phyloP scores from a whole-genome alignment of 2,113 vertebrate species.

The Pavo muticus region DNA sequence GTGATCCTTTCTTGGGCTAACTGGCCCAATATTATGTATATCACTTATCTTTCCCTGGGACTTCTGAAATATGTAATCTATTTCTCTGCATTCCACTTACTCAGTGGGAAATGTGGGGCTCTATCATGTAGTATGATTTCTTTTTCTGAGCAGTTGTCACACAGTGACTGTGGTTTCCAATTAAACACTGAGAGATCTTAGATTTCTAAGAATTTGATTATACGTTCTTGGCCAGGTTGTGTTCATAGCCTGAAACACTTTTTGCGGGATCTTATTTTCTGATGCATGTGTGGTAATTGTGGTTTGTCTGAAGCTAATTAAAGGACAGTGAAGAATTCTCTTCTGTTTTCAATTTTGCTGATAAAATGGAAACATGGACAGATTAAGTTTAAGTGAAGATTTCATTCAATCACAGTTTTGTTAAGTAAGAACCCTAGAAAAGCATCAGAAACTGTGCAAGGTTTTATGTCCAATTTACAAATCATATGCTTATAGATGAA shows the following conservation, averaged over 20 bases:
- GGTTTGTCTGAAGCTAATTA: background rate
- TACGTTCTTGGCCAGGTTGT: background rate
- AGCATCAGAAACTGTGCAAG: background rate
- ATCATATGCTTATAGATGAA: background rate
- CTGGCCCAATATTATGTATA: background rate
- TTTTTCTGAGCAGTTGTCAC: background rate
- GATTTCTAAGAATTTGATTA: background rate
- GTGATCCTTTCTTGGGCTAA: background rate
- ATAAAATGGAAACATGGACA: accelerated
- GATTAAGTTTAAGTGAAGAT: background rate
- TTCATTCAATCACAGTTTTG: background rate
- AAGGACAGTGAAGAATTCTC: background rate
- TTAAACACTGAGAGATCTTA: background rate
- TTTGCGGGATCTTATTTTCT: background rate
- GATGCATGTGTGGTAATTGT: background rate
- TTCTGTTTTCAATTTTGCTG: background rate
- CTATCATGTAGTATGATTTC: background rate
- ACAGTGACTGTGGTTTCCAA: background rate
- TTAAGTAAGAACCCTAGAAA: background rate
- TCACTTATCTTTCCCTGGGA: background rate
- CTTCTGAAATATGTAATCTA: background rate
- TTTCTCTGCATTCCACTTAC: background rate
- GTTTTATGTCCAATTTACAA: background rate
- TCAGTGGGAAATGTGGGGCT: background rate
- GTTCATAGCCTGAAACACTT: background rate